Evolutionary conservation across 2,797 vertebrate genomes (phyloP), one percentile per base, ranked within the genome.

Genomic region (Okamejei kenojei): DNA sequence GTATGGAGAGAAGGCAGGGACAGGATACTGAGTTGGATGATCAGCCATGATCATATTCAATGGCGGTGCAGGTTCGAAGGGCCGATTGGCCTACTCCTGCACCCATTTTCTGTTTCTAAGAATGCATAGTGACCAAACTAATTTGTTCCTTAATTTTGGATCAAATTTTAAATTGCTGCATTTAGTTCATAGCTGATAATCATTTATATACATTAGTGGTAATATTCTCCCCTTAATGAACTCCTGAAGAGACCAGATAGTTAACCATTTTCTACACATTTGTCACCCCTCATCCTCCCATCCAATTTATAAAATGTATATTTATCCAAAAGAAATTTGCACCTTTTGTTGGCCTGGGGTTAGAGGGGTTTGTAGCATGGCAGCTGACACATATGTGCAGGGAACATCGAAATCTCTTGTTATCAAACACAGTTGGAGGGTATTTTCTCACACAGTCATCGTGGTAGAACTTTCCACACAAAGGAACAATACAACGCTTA

Each of bases 401-500:
- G 0, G 99, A 98, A 94, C 99, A 99, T 93, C 99, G 98, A 93
- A 99, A 98, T 77, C 98, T 98, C 90, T 98, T 97, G 96, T 97
- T 98, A 94, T 99, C 98, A 58, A 99, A 98, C 81, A 98, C 96
- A 0, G 98, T 97, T 93, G 99, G 97, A 0, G 97, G 96, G 84
- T 95, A 98, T 94, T 97, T 97, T 91, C 97, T 96, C 93, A 97
- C 97, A 68, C 99, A 99, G 0, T 96, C 96, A 93, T 99, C 98
- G 0, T 99, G 99, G 96, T 99, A 99, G 94, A 98, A 99, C 93
- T 97, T 98, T 8, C 99, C 99, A 0, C 99, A 99, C 94, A 99
- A 97, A 0, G 96, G 96, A 7, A 98, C 98, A 0, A 97, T 96
- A 82, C 99, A 99, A 94, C 98, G 98, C 4, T 96, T 97, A 93